Evolutionary conservation across 1,140 invertebrate genomes (phyloP).

Genomic region (Chionoecetes opilio): DNA sequence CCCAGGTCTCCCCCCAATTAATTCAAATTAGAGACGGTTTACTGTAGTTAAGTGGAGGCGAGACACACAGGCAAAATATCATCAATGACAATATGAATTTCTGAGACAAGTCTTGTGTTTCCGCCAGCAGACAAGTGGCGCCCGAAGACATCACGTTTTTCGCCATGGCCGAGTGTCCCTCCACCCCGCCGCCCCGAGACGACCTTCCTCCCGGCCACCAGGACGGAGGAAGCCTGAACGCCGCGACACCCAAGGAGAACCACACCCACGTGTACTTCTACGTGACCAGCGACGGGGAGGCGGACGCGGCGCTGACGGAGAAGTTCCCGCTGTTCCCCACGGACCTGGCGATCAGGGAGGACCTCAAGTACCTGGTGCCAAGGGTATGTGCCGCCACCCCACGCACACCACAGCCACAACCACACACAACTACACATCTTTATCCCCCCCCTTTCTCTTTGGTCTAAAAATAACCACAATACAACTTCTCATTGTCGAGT

Average conservation of each 20-base stretch:
- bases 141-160: constrained; percentile 66
- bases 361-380: constrained; percentile 53
- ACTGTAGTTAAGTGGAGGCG: too few species aligned
- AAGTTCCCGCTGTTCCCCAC: constrained; percentile 76
- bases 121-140: constrained; percentile 38
- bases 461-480: too few species aligned
- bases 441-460: too few species aligned
- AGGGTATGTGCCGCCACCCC: constrained; percentile 44
- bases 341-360: constrained; percentile 59
- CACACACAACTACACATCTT: too few species aligned
- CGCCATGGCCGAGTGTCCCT: constrained; percentile 57
- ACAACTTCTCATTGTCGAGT: too few species aligned
- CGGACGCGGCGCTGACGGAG: constrained; percentile 64
- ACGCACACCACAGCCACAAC: too few species aligned
- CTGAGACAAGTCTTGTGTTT: background rate
- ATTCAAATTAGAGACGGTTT: too few species aligned
- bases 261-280: constrained; percentile 69
- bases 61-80: too few species aligned
- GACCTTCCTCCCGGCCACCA: constrained; percentile 39
- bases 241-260: background rate
- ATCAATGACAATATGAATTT: too few species aligned
- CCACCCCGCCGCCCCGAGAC: background rate
- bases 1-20: too few species aligned
- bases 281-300: constrained; percentile 60
- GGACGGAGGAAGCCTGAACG: background rate